Evolutionary conservation across 2,113 vertebrate genomes (phyloP), one percentile per base, ranked within the genome.

Genomic region (Caracal caracal): DNA sequence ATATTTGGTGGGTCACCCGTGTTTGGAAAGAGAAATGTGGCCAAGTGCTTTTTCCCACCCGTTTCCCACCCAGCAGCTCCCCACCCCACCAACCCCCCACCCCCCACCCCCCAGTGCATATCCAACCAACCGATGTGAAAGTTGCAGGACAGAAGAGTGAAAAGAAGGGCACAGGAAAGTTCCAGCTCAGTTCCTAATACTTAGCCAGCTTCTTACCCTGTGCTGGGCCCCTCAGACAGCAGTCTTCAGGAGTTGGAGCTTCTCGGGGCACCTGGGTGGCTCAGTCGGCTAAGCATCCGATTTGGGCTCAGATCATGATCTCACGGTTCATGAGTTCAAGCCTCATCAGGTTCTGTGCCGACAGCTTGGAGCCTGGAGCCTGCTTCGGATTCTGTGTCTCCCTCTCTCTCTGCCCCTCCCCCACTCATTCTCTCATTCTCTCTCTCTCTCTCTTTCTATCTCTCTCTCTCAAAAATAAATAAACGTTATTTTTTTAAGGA

Each of bases 21-120:
- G 2, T 70, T 61, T 30, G 11, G n/a, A 1, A 19, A 51, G 13
- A 93, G 10, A 6, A 0, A 1, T 15, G 4, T 24, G 2, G 40
- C 20, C 43, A n/a, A 6, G 6, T 40, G 3, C 37, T 73, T 81
- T 19, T 53, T 70, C 22, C 9, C 47, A 59, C 26, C 6, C 5
- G 24, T 33, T 43, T 53, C 28, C 15, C 5, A 35, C 66, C n/a
- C n/a, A 76, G 15, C 2, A 40, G 6, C 2, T 30, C 13, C 70
- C 35, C 22, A n/a, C n/a, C 33, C 7, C 40, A 6, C 40, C 40
- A 1, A 6, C 35, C 17, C n/a, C 33, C 28, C 15, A 40, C 5
- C 30, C 56, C 70, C 35, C 22, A n/a, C 33, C 6, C 49, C 1
- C 6, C 33, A 10, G 33, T 24, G 33, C 7, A 19, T 33, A 6